These are phyloP conservation scores for Micronisus gabar DNA, from an alignment of 2,113 vertebrate species.

Conservation along the genomic window DNA sequence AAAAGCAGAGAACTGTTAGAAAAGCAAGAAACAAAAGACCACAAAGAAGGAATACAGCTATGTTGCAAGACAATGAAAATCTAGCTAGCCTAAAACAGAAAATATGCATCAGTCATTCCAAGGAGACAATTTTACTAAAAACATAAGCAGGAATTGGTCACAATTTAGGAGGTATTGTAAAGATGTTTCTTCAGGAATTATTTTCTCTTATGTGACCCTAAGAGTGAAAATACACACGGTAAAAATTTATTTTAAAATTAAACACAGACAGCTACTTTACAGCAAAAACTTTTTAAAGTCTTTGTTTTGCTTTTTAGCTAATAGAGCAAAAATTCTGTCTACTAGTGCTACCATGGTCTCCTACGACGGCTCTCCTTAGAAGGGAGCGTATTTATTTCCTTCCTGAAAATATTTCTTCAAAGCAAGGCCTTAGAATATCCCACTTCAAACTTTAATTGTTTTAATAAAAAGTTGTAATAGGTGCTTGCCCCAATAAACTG, in stretches of 20 bases:
- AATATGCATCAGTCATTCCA: not conserved
- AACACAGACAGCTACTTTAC: not conserved
- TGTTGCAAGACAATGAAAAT: not conserved
- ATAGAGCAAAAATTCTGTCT: not conserved
- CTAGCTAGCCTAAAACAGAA: not conserved
- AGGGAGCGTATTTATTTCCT: not conserved
- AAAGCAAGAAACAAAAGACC: not conserved
- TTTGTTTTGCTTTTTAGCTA: not conserved
- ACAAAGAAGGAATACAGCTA: not conserved
- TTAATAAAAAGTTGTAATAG: not conserved
- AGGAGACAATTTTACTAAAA: not conserved
- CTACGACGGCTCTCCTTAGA: not conserved
- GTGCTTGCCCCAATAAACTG: not conserved
- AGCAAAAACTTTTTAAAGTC: not conserved
- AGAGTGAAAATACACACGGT: not conserved
- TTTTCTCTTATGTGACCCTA: not conserved
- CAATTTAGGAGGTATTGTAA: not conserved
- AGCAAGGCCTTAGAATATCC: not conserved
- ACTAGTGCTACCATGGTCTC: not conserved
- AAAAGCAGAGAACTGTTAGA: conserved; percentile 2
- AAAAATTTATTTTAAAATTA: not conserved
- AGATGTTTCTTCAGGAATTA: not conserved
- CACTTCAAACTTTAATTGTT: not conserved
- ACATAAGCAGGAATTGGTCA: not conserved
- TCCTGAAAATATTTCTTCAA: not conserved